These are phyloP conservation scores for Aythya fuligula DNA, from an alignment of 2,797 vertebrate genomes.

Conservation along the genomic window DNA sequence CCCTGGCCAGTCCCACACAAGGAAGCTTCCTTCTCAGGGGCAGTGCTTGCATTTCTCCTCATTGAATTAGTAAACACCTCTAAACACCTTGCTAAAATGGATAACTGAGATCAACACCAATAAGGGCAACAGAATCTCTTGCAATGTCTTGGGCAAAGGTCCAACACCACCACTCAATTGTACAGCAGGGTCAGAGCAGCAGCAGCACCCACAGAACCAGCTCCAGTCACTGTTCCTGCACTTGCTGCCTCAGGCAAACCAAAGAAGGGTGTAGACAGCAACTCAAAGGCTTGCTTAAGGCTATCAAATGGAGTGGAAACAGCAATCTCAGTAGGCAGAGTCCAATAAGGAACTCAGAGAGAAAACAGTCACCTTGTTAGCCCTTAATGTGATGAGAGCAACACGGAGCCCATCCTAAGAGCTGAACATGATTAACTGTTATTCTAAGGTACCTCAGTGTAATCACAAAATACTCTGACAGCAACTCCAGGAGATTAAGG, in stretches of 20 bases:
- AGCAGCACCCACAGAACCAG: background rate
- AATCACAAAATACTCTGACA: slow-evolving; percentile 47
- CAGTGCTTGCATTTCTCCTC: background rate
- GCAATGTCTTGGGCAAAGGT: background rate
- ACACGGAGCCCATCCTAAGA: background rate
- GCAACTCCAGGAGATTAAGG: slow-evolving; percentile 12
- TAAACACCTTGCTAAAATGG: background rate
- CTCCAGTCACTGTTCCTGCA: accelerated
- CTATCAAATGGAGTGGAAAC: background rate
- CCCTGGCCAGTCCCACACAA: background rate
- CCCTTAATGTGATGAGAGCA: slow-evolving; percentile 44
- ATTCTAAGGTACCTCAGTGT: slow-evolving; percentile 1
- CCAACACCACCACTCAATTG: background rate
- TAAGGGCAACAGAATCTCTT: background rate
- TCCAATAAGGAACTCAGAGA: slow-evolving; percentile 8
- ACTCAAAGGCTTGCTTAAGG: background rate
- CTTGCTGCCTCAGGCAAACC: background rate
- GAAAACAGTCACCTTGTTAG: slow-evolving; percentile 47
- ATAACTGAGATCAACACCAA: background rate
- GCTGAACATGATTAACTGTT: slow-evolving; percentile 35
- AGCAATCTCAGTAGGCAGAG: background rate
- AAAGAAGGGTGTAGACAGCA: background rate
- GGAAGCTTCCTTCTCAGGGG: background rate
- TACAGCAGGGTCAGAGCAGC: background rate
- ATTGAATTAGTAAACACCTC: background rate